Percentiles rank a stretch among this genome's conserved stretches.
Conservation (phyloP, 2,888 invertebrate species). For the Teleogryllus oceanicus region DNA sequence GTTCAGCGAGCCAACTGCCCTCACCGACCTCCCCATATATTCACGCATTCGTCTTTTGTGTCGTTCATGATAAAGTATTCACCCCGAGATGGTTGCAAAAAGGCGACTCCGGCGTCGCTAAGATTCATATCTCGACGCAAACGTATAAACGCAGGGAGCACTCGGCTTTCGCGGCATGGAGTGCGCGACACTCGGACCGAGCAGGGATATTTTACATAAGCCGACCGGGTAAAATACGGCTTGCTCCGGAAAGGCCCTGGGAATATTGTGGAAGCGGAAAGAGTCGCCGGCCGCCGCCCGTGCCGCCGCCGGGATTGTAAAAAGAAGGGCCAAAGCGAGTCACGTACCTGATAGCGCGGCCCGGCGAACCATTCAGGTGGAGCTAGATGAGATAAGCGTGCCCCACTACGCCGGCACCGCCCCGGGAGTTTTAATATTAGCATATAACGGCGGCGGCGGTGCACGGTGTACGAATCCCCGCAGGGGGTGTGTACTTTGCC, state of each 20-base stretch:
- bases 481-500: no score
- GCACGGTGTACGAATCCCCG: no score
- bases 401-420: no score
- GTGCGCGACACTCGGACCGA: not conserved
- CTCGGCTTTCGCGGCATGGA: not conserved
- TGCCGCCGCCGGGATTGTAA: not conserved
- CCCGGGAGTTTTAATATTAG: no score
- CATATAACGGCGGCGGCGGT: no score
- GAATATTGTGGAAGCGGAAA: not conserved
- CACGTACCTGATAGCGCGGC: no score
- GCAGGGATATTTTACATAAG: conserved; percentile 3
- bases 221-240: not conserved
- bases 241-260: not conserved
- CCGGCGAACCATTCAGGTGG: no score
- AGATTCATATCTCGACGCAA: not conserved
- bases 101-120: not conserved
- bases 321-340: not conserved
- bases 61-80: no score
- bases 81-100: not conserved
- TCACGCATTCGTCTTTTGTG: no score
- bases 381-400: no score
- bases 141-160: not conserved
- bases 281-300: not conserved
- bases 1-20: no score
- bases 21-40: no score